Evolutionary conservation across 2,888 invertebrate genomes (phyloP).

Genomic region (Hirudinaria manillensis): DNA sequence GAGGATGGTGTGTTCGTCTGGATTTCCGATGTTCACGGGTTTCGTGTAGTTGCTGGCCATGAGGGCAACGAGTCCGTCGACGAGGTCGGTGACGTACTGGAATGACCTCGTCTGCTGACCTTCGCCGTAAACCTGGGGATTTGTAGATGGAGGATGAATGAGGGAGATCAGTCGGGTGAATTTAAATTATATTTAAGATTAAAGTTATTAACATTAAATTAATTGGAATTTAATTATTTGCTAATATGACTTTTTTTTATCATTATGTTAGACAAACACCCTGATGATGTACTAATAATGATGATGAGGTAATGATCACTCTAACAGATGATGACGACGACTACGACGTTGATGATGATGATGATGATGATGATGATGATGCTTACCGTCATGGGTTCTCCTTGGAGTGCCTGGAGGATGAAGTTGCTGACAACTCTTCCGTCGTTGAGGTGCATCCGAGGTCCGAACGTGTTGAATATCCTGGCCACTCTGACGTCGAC

Average conservation of each 20-base stretch:
- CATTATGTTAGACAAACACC: too few species aligned
- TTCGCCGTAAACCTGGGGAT: constrained; percentile 58
- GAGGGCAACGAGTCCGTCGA: constrained; percentile 81
- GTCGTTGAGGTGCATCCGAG: constrained; percentile 97
- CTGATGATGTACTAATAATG: too few species aligned
- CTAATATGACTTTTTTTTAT: too few species aligned
- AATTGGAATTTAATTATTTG: too few species aligned
- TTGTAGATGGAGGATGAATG: neutral
- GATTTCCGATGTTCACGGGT: constrained; percentile 94
- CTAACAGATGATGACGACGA: too few species aligned
- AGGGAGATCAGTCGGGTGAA: neutral
- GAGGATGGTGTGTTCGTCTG: constrained; percentile 91
- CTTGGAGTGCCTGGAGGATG: constrained; percentile 88
- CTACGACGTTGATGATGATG: too few species aligned
- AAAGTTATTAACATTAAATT: too few species aligned
- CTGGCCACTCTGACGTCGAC: constrained; percentile 90
- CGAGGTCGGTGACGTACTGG: constrained; percentile 93
- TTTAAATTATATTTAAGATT: neutral
- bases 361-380: neutral
- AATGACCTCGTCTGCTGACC: constrained; percentile 76
- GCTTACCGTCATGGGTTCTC: constrained; percentile 83
- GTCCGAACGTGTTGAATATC: constrained; percentile 98
- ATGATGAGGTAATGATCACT: too few species aligned
- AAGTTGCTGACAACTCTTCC: constrained; percentile 98
- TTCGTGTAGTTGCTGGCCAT: constrained; percentile 89